Evolutionary conservation across 2,113 vertebrate genomes (phyloP).

Genomic region (Bambusicola thoracicus): DNA sequence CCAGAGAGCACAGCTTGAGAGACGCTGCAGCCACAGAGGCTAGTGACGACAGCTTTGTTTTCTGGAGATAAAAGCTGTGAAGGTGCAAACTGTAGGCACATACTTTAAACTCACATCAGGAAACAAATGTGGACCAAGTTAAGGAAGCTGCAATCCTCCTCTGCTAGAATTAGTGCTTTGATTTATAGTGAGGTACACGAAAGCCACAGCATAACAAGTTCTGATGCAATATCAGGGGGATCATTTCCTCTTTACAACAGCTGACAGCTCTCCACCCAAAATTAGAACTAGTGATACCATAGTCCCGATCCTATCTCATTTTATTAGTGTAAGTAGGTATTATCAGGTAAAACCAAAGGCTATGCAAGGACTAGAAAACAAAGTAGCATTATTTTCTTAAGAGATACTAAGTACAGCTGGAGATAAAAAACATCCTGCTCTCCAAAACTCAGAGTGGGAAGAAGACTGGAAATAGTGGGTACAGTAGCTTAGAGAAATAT

Average conservation of each 20-base stretch:
- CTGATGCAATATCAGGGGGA: rapidly evolving
- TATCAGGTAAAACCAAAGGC: not conserved
- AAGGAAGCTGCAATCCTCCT: not conserved
- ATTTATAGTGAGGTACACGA: not conserved
- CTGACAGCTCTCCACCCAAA: not conserved
- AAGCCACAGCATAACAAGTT: not conserved
- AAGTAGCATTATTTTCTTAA: not conserved
- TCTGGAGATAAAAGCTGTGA: not conserved
- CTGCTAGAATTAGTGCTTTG: not conserved
- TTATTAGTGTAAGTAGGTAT: not conserved
- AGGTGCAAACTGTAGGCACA: not conserved
- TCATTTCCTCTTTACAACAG: not conserved
- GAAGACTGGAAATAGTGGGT: not conserved
- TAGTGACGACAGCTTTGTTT: not conserved
- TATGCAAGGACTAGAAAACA: not conserved
- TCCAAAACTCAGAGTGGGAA: not conserved
- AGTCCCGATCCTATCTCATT: not conserved
- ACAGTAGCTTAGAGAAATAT: not conserved
- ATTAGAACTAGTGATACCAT: rapidly evolving
- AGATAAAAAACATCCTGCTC: not conserved
- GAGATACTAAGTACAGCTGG: not conserved
- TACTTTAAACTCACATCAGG: not conserved
- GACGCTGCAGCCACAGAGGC: not conserved
- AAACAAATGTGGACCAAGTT: constrained; percentile 24
- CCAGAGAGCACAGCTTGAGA: not conserved